phyloP scores from a whole-genome alignment of 2,797 vertebrate genomes.

The Brachyalestes nurse region DNA sequence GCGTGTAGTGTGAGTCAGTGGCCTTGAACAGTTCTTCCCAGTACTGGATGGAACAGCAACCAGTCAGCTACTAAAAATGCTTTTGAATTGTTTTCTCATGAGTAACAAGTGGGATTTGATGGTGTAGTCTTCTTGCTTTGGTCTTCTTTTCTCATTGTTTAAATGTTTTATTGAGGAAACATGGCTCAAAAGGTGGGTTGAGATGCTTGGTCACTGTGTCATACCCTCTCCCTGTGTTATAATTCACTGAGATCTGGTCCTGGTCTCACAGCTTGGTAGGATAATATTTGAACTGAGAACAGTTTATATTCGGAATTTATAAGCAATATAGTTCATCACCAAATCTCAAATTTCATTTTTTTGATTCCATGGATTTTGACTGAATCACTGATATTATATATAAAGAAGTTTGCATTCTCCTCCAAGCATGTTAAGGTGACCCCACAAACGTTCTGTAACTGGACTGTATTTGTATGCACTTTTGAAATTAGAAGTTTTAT shows the following conservation, averaged over 20 bases:
- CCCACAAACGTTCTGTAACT: too few species aligned
- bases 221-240: neutral
- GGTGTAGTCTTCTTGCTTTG: neutral
- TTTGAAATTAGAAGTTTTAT: too few species aligned
- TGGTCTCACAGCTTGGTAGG: neutral
- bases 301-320: neutral
- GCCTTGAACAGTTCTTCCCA: constrained; percentile 49
- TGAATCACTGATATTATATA: neutral
- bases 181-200: neutral
- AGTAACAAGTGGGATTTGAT: neutral
- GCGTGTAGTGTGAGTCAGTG: constrained; percentile 52
- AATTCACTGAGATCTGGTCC: neutral
- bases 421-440: too few species aligned
- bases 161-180: neutral
- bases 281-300: neutral
- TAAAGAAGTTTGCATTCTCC: too few species aligned
- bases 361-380: neutral
- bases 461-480: too few species aligned
- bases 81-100: constrained; percentile 9
- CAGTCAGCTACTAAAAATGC: constrained; percentile 27
- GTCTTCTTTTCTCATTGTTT: neutral
- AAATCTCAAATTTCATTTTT: too few species aligned
- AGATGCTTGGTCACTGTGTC: neutral
- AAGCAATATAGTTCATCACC: too few species aligned
- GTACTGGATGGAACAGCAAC: constrained; percentile 27